Conservation (phyloP, 2,113 vertebrate species). For the Aegotheles bennettii region DNA sequence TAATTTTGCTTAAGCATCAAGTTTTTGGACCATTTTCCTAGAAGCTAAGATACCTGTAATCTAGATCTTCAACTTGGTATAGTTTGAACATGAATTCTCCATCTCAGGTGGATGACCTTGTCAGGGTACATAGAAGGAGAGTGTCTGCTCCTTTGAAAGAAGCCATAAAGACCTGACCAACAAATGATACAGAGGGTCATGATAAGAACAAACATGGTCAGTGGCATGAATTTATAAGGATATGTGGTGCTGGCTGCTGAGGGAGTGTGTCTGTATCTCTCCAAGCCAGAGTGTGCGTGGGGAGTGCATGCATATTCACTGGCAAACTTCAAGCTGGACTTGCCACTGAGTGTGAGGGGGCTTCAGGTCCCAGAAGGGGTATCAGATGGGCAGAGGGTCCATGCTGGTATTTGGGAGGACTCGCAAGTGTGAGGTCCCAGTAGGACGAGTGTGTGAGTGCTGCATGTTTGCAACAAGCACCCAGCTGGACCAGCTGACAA, state of each 20-base stretch:
- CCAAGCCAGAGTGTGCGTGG: rapidly evolving
- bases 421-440: rapidly evolving
- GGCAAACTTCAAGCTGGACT: not conserved
- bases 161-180: not conserved
- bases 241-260: not conserved
- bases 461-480: rapidly evolving
- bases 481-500: not conserved
- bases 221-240: not conserved
- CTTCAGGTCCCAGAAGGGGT: rapidly evolving
- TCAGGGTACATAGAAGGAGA: not conserved
- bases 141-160: not conserved
- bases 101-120: not conserved
- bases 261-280: not conserved
- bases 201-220: not conserved
- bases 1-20: not conserved
- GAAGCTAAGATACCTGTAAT: not conserved
- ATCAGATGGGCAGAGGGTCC: not conserved
- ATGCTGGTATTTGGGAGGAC: not conserved
- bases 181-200: not conserved
- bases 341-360: not conserved
- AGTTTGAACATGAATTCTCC: not conserved
- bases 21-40: not conserved
- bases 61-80: not conserved
- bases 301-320: rapidly evolving
- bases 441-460: rapidly evolving